Evolutionary conservation across 2,888 invertebrate species (phyloP).

Genomic region (Stenichneumon culpator): DNA sequence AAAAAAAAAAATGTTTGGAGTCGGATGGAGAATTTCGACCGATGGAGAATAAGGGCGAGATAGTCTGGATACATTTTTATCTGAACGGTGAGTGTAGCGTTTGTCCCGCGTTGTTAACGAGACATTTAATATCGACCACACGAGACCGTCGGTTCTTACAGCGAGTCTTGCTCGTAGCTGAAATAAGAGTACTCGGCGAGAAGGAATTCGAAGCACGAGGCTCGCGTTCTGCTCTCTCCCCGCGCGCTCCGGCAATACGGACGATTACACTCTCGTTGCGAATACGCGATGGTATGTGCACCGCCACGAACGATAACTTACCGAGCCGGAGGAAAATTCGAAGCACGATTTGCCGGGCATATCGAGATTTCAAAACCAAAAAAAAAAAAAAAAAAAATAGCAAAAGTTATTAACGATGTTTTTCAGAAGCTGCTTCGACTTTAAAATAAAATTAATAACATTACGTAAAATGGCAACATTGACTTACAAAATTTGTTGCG

Average conservation of each 20-base stretch:
- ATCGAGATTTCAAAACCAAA: neutral
- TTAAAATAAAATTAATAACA: no score
- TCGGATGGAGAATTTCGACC: neutral
- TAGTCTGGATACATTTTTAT: neutral
- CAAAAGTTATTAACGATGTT: neutral
- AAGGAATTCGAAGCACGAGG: slow-evolving; percentile 65
- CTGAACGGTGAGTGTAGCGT: neutral
- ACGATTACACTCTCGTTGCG: slow-evolving; percentile 61
- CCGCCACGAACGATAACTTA: neutral
- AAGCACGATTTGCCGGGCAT: slow-evolving; percentile 17
- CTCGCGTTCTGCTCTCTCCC: slow-evolving; percentile 36
- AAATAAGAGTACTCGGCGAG: slow-evolving; percentile 55
- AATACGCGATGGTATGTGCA: slow-evolving; percentile 56
- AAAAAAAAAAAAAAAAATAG: neutral
- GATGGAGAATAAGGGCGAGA: neutral
- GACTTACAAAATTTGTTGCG: no score
- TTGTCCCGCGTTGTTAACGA: neutral
- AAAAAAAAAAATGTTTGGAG: neutral
- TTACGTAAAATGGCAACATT: no score
- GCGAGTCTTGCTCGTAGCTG: slow-evolving; percentile 43
- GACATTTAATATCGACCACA: slow-evolving; percentile 29
- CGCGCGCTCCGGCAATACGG: slow-evolving; percentile 38
- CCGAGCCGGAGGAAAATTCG: slow-evolving; percentile 55
- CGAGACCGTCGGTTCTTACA: slow-evolving; percentile 29
- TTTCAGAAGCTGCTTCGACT: no score